Evolutionary conservation across 2,113 vertebrate genomes (phyloP), one percentile per base, ranked within the genome.

Genomic region (Cyanistes caeruleus): DNA sequence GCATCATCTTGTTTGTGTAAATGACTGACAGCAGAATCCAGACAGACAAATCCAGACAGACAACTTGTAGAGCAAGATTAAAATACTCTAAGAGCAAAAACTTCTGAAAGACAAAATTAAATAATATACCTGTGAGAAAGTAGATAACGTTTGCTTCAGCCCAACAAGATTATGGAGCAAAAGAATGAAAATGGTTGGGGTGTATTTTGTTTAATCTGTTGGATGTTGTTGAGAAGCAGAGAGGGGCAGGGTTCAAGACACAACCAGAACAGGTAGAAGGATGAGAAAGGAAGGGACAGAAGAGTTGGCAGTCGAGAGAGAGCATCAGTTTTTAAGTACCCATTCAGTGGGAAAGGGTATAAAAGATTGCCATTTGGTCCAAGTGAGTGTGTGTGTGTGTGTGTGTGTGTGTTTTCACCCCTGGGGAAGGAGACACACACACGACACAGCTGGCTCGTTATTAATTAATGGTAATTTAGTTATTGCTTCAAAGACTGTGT

Each of bases 301-400:
- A 59, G n/a, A 69, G 35, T 2, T 41, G 18, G 27, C 0, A 2
- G 31, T 15, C 5, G 0, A n/a, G 28, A 48, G 30, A 30, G 23
- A 60, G 19, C 5, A 3, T 4, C 27, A 69, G 18, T 22, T 69
- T 35, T 46, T 18, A 31, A 62, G 20, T 4, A 43, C 15, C 35
- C 31, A 13, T 24, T 35, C 55, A 44, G 2, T 12, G 67, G 46
- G 46, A 35, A 72, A 30, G 15, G 20, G 20, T 20, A 35, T 37
- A 43, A 43, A 30, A 21, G 16, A 31, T 25, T 20, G 39, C 3
- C 5, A 4, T 52, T 31, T 12, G 20, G 25, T 21, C 35, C 1
- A 28, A 41, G 15, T 2, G 10, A 8, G 3, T n/a, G 33, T 3
- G 12, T 30, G 30, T 22, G 43, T 8, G 3, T n/a, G 31, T 3